Percentiles rank a stretch among this genome's conserved stretches.
These are phyloP conservation scores for Chloroceryle inda DNA, from an alignment of 2,797 vertebrate species.

Conservation along the genomic window DNA sequence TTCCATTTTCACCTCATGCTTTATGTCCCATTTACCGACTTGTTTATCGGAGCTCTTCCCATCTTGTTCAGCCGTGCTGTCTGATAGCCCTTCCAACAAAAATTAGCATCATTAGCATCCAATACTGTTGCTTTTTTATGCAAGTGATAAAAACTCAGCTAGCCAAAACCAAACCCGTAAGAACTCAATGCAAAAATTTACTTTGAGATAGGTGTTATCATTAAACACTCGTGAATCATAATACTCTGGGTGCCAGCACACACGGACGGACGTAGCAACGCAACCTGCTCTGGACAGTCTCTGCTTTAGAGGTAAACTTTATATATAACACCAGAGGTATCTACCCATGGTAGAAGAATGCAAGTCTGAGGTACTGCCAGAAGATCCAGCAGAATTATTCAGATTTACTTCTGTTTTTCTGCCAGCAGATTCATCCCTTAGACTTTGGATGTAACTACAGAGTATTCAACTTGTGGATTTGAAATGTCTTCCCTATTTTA, in stretches of 20 bases:
- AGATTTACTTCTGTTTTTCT: neutral
- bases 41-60: neutral
- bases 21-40: neutral
- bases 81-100: conserved; percentile 44
- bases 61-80: neutral
- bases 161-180: neutral
- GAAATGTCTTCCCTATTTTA: neutral
- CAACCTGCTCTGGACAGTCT: neutral
- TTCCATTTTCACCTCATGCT: conserved; percentile 3
- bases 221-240: neutral
- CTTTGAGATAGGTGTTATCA: neutral
- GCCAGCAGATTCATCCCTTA: neutral
- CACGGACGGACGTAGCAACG: neutral
- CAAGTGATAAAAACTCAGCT: neutral
- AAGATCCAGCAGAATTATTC: neutral
- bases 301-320: neutral
- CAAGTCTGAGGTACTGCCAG: neutral
- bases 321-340: neutral
- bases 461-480: neutral
- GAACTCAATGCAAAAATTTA: neutral
- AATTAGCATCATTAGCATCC: neutral
- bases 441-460: neutral
- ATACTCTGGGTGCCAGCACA: neutral
- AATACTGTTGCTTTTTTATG: neutral
- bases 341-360: neutral